Base-by-base conservation (phyloP, 2,113 vertebrate genomes). In the Pitta sordida region DNA sequence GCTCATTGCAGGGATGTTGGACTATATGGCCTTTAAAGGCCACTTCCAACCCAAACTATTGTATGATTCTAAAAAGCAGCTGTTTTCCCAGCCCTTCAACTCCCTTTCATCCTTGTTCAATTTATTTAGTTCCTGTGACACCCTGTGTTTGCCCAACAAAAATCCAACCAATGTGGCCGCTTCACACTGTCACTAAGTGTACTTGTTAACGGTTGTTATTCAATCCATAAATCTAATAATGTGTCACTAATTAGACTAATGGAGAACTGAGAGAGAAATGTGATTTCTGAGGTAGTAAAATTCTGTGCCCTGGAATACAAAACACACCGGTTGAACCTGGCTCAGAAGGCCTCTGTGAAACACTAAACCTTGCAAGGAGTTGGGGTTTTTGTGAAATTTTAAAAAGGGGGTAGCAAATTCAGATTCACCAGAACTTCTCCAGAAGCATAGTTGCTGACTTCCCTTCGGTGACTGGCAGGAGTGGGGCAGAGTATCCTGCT, bases 261-360 rank as follows among this genome's bases (percentile, higher is more conserved):
- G 27, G 83, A 83, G 51, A 93, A 90, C 49, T 41, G 58, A 86
- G 49, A 76, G 55, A 86, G 55, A 90, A 94, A 86, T 59, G 71
- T 86, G 88, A 70, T 94, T 96, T 94, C 83, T 70, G 83, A 95
- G 46, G 68, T 68, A 75, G 48, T 78, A 71, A 90, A 94, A 64
- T 69, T 88, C 76, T 36, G 5, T 55, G 78, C n/a, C 4, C 41
- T 85, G 43, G 9, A 77, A 88, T 23, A 69, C 8, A 43, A 53
- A 63, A 60, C 41, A 27, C 0, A 0, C 17, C 0, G 3, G 15
- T 55, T 49, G 85, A 95, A 60, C 5, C 15, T 10, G 9, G 34
- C 34, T 91, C 14, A 34, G 36, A 46, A 39, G 55, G 23, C 27
- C 43, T 67, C 41, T 85, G 24, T 18, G 10, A 85, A 93, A 65